Evolutionary conservation across 1,140 invertebrate species (phyloP).

Genomic region (Venustaconcha ellipsiformis): DNA sequence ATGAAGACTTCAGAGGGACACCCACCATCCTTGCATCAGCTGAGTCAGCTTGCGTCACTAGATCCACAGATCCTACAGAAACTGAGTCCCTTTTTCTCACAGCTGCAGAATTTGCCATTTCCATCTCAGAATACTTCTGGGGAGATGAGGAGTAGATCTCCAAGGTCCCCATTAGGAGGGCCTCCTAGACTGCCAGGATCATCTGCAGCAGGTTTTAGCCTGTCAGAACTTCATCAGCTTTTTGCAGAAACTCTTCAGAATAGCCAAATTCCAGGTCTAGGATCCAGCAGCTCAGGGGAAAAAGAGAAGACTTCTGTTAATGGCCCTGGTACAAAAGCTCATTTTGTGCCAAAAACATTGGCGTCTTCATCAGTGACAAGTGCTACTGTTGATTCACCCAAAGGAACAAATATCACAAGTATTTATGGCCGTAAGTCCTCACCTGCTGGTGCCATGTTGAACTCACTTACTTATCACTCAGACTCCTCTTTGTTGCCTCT

Average conservation of each 20-base stretch:
- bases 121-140: constrained; percentile 3
- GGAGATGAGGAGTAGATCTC: not conserved
- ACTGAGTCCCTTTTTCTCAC: constrained; percentile 15
- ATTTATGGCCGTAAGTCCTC: constrained; percentile 14
- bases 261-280: constrained; percentile 18
- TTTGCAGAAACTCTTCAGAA: not conserved
- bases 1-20: constrained; percentile 24
- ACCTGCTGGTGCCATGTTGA: constrained; percentile 22
- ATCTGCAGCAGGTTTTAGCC: too few relatives aligned
- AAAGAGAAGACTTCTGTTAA: constrained; percentile 9
- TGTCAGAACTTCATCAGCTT: too few relatives aligned
- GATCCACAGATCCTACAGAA: constrained; percentile 21
- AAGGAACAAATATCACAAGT: constrained; percentile 1
- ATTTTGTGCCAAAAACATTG: constrained; percentile 18
- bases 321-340: constrained; percentile 11
- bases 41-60: constrained; percentile 11
- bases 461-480: constrained; percentile 17
- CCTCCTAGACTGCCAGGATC: too few relatives aligned
- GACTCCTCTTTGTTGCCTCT: constrained; percentile 27
- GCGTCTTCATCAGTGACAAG: constrained; percentile 15
- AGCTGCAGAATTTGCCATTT: constrained; percentile 26
- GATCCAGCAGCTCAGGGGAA: constrained; percentile 14
- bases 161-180: too few relatives aligned
- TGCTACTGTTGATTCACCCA: constrained; percentile 17
- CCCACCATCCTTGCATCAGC: constrained; percentile 12